Evolutionary conservation across 2,797 vertebrate species (phyloP).

Genomic region (Meriones psammophilus): DNA sequence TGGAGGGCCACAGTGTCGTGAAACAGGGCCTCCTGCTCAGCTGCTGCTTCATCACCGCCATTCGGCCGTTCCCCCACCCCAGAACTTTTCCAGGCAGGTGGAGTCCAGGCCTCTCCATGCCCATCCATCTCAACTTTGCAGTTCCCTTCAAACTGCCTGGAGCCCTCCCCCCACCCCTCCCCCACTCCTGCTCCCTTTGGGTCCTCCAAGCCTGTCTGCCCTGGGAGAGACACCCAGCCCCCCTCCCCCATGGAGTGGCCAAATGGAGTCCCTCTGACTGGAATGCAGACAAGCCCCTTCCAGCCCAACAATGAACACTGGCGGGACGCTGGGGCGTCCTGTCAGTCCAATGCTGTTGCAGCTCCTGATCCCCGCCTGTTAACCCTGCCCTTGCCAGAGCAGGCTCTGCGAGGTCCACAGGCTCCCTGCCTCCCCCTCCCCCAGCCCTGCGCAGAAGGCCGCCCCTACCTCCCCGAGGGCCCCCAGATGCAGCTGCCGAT

Average conservation of each 20-base stretch:
- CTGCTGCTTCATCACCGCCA: not conserved
- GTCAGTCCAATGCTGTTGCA: constrained; percentile 1
- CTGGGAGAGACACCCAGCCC: too few species aligned
- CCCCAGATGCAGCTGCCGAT: constrained; percentile 71
- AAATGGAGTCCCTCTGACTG: not conserved
- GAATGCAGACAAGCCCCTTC: constrained; percentile 26
- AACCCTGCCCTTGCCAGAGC: constrained; percentile 50
- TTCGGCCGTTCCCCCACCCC: not conserved
- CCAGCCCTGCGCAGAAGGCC: too few species aligned
- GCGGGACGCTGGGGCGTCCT: not conserved
- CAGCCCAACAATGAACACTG: not conserved
- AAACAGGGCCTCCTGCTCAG: not conserved
- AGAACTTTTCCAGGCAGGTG: not conserved
- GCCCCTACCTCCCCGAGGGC: constrained; percentile 71
- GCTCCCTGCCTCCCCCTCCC: not conserved
- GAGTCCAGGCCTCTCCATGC: not conserved
- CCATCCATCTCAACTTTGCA: not conserved
- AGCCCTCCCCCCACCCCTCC: not conserved
- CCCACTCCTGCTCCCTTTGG: not conserved
- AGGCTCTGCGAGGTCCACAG: not conserved
- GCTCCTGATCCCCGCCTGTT: constrained; percentile 1
- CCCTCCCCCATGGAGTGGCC: not conserved
- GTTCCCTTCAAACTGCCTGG: not conserved
- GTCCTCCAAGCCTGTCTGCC: not conserved
- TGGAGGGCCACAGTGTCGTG: not conserved